Percentiles rank a stretch among this genome's conserved stretches.
Evolutionary conservation across 1,140 invertebrate species (phyloP).

Genomic region (Ruditapes philippinarum): DNA sequence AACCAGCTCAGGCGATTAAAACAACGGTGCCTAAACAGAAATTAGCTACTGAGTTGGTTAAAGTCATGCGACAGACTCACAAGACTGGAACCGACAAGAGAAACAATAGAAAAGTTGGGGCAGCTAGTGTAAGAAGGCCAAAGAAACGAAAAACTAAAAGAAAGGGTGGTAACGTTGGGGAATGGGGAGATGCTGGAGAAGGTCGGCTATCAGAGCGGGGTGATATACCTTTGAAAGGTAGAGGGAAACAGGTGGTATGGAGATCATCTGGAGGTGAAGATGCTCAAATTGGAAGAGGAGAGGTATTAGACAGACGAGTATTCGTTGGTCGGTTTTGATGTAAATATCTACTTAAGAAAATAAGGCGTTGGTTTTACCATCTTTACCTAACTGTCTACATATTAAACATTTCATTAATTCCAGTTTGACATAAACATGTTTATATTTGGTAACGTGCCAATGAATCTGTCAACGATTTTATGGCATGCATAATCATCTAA

Average conservation of each 20-base stretch:
- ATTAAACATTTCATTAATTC: no score
- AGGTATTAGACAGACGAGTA: background rate
- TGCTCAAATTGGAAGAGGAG: background rate
- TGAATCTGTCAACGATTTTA: no score
- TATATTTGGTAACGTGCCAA: no score
- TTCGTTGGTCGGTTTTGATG: background rate
- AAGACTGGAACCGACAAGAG: background rate
- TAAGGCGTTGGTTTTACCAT: no score
- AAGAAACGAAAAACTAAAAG: background rate
- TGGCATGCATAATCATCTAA: no score
- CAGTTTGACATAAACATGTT: no score
- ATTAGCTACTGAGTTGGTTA: background rate
- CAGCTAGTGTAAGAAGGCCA: background rate
- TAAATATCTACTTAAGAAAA: no score
- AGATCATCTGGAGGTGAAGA: background rate
- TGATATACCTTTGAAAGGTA: background rate
- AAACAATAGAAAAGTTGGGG: background rate
- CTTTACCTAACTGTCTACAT: no score
- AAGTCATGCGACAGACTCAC: background rate
- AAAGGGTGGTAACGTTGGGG: background rate
- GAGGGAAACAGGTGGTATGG: background rate
- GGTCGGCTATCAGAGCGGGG: constrained; percentile 7
- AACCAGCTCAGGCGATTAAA: background rate
- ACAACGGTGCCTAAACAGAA: background rate
- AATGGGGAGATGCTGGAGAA: background rate